Base-by-base conservation (phyloP, 92 coral and sea anemone genomes). In the Palythoa caribaeorum region DNA sequence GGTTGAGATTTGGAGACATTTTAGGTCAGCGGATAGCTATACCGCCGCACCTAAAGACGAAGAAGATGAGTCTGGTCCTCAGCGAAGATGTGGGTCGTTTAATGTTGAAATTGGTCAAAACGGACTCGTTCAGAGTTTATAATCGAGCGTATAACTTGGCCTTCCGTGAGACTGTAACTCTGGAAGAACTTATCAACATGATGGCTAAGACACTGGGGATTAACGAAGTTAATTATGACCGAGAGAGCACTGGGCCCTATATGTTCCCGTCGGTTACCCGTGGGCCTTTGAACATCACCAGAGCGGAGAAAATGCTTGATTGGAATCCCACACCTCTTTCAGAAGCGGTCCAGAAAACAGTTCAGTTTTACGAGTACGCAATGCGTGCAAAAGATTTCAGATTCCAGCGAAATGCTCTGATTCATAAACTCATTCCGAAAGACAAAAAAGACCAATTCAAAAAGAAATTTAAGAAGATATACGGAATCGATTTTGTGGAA, bases 61-160 rank as follows among this genome's bases (percentile, higher is more conserved):
- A 80, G 66, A 91, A 87, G n/a, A 84, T 97, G 40, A 97, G 99
- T 76, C 89, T 97, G 60, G 98, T 95, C 15, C 91, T 86, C 60
- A 87, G 94, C 0, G 98, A 94, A 74, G 97, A 95, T 55, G 92
- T 95, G 20, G 96, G 96, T 7, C 89, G 79, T 16, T 83, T 95
- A 63, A 38, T 97, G 79, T 48, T 84, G 5, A 72, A 80, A 15
- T 83, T 97, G 47, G 93, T 89, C 2, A 88, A 95, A 16, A 48
- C 84, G 80, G 19, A 15, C 11, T 83, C 87, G 38, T 75, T 87
- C 75, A n/a, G 69, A 14, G 80, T 83, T 16, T 94, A 70, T 78
- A 94, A 95, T 50, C 91, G 91, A 60, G 93, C 94, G 36, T 97
- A 97, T 89, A 97, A 97, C 85, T 83, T 97, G 79, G 99, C 98